Conservation (phyloP, 2,113 vertebrate species). For the Climacteris rufus region DNA sequence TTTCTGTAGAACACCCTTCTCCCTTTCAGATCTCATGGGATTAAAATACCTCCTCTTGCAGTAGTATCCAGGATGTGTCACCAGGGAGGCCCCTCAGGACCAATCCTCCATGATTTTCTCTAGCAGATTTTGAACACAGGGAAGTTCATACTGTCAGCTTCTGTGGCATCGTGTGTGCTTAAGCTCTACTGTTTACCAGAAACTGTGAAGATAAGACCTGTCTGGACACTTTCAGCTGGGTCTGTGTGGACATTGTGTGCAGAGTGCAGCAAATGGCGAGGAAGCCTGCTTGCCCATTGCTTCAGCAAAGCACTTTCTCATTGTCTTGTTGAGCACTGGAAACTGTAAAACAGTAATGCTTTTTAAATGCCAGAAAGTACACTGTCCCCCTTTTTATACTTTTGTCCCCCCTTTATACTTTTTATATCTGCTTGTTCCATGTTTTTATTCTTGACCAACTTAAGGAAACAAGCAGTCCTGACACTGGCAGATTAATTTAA, state of each 20-base stretch:
- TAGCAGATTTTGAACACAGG: neutral
- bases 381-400: neutral
- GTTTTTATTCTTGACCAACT: neutral
- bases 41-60: neutral
- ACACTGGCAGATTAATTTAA: neutral
- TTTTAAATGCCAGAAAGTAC: neutral
- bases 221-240: neutral
- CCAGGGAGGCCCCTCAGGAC: rapidly evolving
- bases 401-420: too few relatives aligned
- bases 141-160: neutral
- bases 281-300: neutral
- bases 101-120: neutral
- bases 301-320: neutral
- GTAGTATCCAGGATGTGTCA: neutral
- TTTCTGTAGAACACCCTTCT: neutral
- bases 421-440: neutral
- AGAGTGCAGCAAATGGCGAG: neutral
- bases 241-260: neutral
- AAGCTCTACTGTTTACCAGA: neutral
- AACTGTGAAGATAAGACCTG: neutral
- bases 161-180: neutral
- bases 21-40: neutral
- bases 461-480: neutral
- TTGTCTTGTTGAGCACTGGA: neutral
- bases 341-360: neutral